A percentile compares a stretch with the other conserved stretches of the same genome.
Conservation (phyloP, 1,140 invertebrate genomes). For the Heliothis subflexa region DNA sequence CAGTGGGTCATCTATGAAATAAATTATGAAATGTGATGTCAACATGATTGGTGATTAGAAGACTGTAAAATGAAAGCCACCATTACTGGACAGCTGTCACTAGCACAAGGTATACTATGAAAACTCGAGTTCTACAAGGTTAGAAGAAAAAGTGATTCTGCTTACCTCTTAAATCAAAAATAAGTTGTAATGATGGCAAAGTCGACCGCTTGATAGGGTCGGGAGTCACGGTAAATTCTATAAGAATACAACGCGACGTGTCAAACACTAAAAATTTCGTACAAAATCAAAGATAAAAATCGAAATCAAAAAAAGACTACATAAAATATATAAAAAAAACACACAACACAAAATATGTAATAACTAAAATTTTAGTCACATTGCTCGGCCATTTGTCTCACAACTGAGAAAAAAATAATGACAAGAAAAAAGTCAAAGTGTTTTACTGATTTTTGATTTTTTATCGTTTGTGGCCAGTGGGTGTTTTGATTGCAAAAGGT, state of each 20-base stretch:
- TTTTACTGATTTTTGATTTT: neutral
- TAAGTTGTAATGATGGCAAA: constrained; percentile 6
- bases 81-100: neutral
- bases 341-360: constrained; percentile 79
- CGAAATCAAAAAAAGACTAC: constrained; percentile 78
- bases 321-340: constrained; percentile 80
- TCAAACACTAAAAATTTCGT: constrained; percentile 77
- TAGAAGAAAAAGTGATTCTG: neutral
- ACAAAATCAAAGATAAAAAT: constrained; percentile 72
- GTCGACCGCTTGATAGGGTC: constrained; percentile 10
- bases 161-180: constrained; percentile 48
- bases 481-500: neutral
- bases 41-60: no score
- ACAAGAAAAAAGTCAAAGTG: constrained; percentile 7
- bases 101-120: neutral
- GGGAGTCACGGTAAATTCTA: constrained; percentile 52
- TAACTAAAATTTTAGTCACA: constrained; percentile 83
- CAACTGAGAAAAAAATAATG: constrained; percentile 62
- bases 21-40: no score
- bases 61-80: no score
- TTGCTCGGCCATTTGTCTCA: constrained; percentile 73
- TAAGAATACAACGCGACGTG: constrained; percentile 27
- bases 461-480: constrained; percentile 3
- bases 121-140: neutral
- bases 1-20: no score